Base-by-base conservation (phyloP, 1,140 invertebrate genomes). In the Phortica variegata region DNA sequence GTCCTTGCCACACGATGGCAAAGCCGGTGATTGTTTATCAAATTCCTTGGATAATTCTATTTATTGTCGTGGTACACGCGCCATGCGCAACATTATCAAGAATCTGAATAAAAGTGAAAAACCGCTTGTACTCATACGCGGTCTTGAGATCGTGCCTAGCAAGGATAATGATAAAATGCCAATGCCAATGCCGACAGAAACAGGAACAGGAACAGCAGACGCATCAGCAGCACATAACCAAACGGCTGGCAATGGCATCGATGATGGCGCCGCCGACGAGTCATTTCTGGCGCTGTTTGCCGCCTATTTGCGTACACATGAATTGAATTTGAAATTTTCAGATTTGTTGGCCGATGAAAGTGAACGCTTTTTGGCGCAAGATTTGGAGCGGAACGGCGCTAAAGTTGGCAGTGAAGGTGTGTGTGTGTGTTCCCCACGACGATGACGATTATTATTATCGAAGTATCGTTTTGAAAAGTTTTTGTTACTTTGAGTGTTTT, bases 271-370 rank as follows among this genome's bases (percentile, higher is more conserved):
- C 29, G 21, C 8, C 13, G 15, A 47, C 37, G 32, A 43, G 15
- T 29, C 57, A 1, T 42, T 74, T 8, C 46, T 86, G 19, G 82
- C 78, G 1, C 77, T 80, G 2, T 63, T 88, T 32, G 77, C 86
- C 13, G 81, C 81, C 43, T 88, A 88, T 56, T 60, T 89, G 2
- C 79, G 84, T 50, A 84, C 78, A 7, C 84, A 87, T 56, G 87
- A 90, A 56, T 60, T 90, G 1, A 80, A 85, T 54, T 82, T 89
- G 3, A 86, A 82, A 50, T 70, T 90, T 36, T 82, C 82, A 0
- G 86, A 83, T 61, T 73, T 90, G 15, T 43, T 73, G 20, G 37
- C 46, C 16, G 41, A 40, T 23, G 60, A 66, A 10, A 47, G 39
- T 20, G 46, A 53, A 21, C 32, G 32, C 34, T 26, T 26, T 26